Evolutionary conservation across 2,113 vertebrate genomes (phyloP).

Genomic region (Etheostoma cragini): DNA sequence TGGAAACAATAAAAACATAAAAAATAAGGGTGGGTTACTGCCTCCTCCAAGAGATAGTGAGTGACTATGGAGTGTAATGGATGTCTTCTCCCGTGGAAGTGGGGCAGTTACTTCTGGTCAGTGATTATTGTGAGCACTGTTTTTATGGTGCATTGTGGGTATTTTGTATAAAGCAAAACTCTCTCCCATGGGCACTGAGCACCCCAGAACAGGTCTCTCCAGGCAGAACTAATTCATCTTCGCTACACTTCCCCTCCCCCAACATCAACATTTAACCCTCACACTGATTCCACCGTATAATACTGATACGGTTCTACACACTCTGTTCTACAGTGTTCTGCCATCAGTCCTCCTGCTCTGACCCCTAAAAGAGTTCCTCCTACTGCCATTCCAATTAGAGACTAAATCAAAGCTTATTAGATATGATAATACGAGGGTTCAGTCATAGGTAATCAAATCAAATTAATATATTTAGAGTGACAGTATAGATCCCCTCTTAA

Average conservation of each 20-base stretch:
- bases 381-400: no score
- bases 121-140: conserved; percentile 35
- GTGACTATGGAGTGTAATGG: conserved; percentile 1
- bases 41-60: background rate
- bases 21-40: background rate
- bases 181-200: conserved; percentile 40
- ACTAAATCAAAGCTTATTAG: no score
- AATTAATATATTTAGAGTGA: no score
- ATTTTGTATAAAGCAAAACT: conserved; percentile 10
- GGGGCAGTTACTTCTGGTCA: conserved; percentile 53
- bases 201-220: conserved; percentile 35
- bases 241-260: conserved; percentile 45
- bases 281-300: background rate
- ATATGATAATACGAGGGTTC: no score
- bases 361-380: no score
- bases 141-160: conserved; percentile 43
- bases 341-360: no score
- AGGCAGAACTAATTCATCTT: conserved; percentile 35
- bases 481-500: no score
- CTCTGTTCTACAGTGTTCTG: background rate
- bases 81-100: conserved; percentile 2
- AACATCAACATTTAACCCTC: conserved; percentile 1
- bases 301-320: background rate
- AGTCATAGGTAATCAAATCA: no score
- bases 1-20: background rate